Base-by-base conservation (phyloP, 2,888 invertebrate species). In the Campoletis raptor region DNA sequence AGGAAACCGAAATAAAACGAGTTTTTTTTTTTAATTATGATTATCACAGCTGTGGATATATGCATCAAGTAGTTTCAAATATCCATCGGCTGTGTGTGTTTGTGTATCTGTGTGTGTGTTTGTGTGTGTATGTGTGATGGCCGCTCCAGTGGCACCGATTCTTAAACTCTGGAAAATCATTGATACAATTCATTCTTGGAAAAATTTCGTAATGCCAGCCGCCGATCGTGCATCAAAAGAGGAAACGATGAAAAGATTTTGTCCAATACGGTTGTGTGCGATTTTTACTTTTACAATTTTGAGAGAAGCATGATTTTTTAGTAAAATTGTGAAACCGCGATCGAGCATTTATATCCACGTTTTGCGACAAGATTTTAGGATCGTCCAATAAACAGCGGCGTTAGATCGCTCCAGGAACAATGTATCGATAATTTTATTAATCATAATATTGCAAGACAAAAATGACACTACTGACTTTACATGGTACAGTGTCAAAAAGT, bases 1-100 rank as follows among this genome's bases (percentile, higher is more conserved):
- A 87, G 85, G 81, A 45, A 83, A 73, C 81, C 70, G 81, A 83
- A 84, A 82, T 77, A n/a, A 78, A 87, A 81, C 36, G 85, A 83
- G 66, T 88, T 89, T 57, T 37, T 69, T 52, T 54, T 74, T 61
- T 37, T 54, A 21, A 57, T 79, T 67, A 5, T 37, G 21, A 48
- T n/a, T 30, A 61, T 87, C 85, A 81, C 83, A 86, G 87, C 87
- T 82, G 64, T 67, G 87, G 83, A 83, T 69, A 45, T 40, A 69
- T 73, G 37, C 45, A 61, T 72, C 78, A 15, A 70, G 70, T 52
- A 70, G 18, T 48, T 30, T 36, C 12, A 66, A 64, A 48, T n/a
- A 67, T 88, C 81, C 81, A 78, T 73, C 70, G 64, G 84, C 85
- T 81, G 48, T 69, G 57, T 69, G 42, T 12, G 15, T 24, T 10